Base-by-base conservation (phyloP, 1,140 invertebrate genomes). In the Neotoxoptera formosana region DNA sequence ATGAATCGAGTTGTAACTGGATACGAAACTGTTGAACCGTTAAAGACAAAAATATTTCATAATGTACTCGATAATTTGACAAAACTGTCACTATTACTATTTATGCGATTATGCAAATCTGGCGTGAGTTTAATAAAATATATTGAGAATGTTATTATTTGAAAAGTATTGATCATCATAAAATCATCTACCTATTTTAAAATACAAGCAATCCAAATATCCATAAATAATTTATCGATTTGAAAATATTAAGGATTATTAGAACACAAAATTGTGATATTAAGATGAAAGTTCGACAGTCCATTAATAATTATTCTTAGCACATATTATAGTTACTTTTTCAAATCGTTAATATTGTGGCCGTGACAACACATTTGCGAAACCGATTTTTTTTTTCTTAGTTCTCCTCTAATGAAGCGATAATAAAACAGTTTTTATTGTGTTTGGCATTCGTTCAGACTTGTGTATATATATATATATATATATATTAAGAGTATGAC, bases 391-490 rank as follows among this genome's bases (percentile, higher is more conserved):
- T 84, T 92, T 25, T 81, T 47, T 81, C 23, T 92, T 92, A 92
- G 36, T 81, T 81, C 45, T 36, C 41, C 90, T 76, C 47, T 93
- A 86, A 93, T 56, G 76, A 86, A 93, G 34, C 91, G 48, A 93
- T 84, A 86, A 93, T 86, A 93, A 93, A 56, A 84, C 7, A 30
- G n/a, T n/a, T 93, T 92, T 93, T 93, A 93, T 84, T 84, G 48
- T 93, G 91, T 93, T 92, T 93, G 91, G 91, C 91, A 81, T 53
- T 41, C 91, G 81, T 93, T 93, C 91, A 93, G 56, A 93, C 81
- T 47, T 7, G 56, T 47, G 0, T 36, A 20, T 67, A n/a, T 51
- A 34, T n/a, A 67, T n/a, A 21, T 20, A 53, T 20, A 53, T 17
- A 53, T 20, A 23, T 53, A 53, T 53, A 53, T 23, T 51, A 20